A percentile compares a stretch with the other conserved stretches of the same genome.
phyloP scores from a whole-genome alignment of 2,113 vertebrate genomes.

The Lontra canadensis region DNA sequence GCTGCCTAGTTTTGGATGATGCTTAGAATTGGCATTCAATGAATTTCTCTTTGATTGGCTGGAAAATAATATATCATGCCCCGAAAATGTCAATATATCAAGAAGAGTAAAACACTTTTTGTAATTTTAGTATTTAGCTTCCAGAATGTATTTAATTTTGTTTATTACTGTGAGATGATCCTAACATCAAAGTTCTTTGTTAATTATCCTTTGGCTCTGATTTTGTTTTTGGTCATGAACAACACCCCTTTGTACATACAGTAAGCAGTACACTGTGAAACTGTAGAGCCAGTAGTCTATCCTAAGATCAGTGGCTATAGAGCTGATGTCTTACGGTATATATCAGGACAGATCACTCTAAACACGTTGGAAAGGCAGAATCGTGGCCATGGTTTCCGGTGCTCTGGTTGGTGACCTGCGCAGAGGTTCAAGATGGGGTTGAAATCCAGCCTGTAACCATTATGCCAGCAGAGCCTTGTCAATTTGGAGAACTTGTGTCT shows the following conservation, averaged over 20 bases:
- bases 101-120: neutral
- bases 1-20: neutral
- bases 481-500: neutral
- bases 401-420: neutral
- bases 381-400: neutral
- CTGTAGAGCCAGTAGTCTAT: neutral
- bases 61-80: neutral
- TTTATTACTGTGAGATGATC: neutral
- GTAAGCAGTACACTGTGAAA: neutral
- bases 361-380: neutral
- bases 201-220: neutral
- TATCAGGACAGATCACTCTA: neutral
- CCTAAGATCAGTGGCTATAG: neutral
- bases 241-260: neutral
- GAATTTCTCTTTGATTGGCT: neutral
- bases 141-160: neutral
- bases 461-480: neutral
- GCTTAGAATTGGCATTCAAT: neutral
- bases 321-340: neutral
- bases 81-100: neutral
- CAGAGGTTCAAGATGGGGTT: neutral
- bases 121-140: neutral
- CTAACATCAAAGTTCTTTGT: neutral
- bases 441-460: neutral
- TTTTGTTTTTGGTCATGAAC: neutral